Conservation (phyloP, 92 coral and sea anemone genomes). For the Epizoanthus rinbou region DNA sequence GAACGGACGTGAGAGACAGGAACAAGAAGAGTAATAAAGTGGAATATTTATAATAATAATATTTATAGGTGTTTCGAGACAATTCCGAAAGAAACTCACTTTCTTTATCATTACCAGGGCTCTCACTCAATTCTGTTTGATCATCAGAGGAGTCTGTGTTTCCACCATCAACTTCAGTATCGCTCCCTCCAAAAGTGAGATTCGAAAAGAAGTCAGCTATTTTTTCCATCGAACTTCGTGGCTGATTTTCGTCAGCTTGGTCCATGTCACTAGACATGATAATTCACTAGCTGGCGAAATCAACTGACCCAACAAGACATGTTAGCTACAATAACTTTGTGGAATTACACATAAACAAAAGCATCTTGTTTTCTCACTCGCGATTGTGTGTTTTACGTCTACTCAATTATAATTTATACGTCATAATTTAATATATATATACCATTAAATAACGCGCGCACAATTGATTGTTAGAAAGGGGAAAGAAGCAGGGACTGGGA, state of each 20-base stretch:
- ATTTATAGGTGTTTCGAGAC: too few relatives aligned
- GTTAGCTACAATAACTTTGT: not conserved
- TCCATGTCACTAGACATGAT: slow-evolving; percentile 21
- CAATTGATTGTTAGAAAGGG: too few relatives aligned
- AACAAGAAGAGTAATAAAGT: too few relatives aligned
- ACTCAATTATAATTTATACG: too few relatives aligned
- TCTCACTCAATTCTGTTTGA: not conserved
- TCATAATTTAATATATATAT: too few relatives aligned
- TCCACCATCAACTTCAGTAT: slow-evolving; percentile 2
- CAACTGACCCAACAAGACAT: not conserved
- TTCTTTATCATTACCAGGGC: not conserved
- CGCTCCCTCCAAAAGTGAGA: slow-evolving; percentile 37
- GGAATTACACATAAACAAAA: too few relatives aligned
- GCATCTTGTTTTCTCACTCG: too few relatives aligned
- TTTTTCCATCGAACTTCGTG: slow-evolving; percentile 34
- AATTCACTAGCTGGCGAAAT: not conserved
- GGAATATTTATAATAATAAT: too few relatives aligned
- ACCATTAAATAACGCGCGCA: too few relatives aligned
- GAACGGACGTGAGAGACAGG: too few relatives aligned
- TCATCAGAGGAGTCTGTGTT: not conserved
- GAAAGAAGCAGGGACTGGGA: too few relatives aligned
- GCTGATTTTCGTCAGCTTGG: slow-evolving; percentile 7
- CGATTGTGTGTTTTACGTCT: too few relatives aligned
- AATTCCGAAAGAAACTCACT: not conserved
- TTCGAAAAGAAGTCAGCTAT: slow-evolving; percentile 37